Evolutionary conservation across 2,797 vertebrate genomes (phyloP), one percentile per base, ranked within the genome.

Genomic region (Poliocrania exsul): DNA sequence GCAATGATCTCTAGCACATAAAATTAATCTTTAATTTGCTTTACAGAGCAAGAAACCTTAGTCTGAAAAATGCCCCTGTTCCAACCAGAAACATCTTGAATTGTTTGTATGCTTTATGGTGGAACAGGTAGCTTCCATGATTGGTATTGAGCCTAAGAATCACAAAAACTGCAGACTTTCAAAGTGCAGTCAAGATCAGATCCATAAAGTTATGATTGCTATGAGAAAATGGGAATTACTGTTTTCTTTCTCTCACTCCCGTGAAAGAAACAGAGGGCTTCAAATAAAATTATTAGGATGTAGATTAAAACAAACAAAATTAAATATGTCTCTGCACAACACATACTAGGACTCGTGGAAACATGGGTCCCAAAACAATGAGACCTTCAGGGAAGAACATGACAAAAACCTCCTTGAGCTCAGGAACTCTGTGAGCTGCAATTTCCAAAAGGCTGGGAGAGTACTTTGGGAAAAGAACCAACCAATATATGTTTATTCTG

Each of bases 1-100:
- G 38, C 61, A 80, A 38, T 56, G 61, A 79, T 70, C 50, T 29
- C 33, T 67, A 5, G 23, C 66, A 66, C 37, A 29, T 74, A 28
- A 51, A 90, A 94, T 90, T 92, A 88, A 93, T 80, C 8, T 91
- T 93, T 86, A 46, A 87, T 93, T 91, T 95, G 46, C 53, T 93
- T 92, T 83, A 47, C 47, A 67, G 23, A 65, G 20, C 46, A 95
- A 65, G 20, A 75, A 42, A 42, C 12, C 5, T 65, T 46, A 35
- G 65, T 85, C 44, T 85, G 65, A 80, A 91, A 96, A 88, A 75
- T 35, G 37, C 9, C 15, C 67, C 18, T 21, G 18, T 65, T 72
- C 47, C 57, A 86, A 64, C 16, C 24, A 79, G 50, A 75, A 73
- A 64, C 24, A 81, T 49, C 16, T 79, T 70, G 16, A 83, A 44